These are phyloP conservation scores for Mastomys coucha DNA, from an alignment of 2,113 vertebrate species.

Conservation along the genomic window DNA sequence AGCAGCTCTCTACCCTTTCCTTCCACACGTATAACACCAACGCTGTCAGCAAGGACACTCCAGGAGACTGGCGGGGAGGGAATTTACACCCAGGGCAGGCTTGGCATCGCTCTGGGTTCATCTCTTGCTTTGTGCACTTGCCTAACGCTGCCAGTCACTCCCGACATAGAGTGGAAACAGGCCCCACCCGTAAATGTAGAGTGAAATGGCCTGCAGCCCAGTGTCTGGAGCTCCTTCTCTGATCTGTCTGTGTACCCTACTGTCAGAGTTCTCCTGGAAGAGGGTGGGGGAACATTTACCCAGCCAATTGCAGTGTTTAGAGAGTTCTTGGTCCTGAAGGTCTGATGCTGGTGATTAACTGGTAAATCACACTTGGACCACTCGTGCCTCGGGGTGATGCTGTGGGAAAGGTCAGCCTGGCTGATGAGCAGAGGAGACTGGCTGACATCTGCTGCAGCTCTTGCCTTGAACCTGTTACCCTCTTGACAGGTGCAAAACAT, in stretches of 20 bases:
- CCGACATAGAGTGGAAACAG: neutral
- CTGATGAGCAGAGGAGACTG: fast-evolving
- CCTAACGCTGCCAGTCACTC: neutral
- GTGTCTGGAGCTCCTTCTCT: fast-evolving
- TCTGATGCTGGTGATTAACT: slow-evolving; percentile 47
- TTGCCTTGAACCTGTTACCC: slow-evolving; percentile 54
- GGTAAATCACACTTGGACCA: slow-evolving; percentile 64
- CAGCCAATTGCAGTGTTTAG: neutral
- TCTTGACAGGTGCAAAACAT: slow-evolving; percentile 97
- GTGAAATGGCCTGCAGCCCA: neutral
- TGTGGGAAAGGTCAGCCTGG: slow-evolving; percentile 5
- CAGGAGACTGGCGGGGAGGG: neutral
- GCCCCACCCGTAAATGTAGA: fast-evolving
- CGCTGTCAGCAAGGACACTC: neutral
- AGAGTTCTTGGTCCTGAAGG: neutral
- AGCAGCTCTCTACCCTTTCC: neutral
- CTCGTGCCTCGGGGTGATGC: neutral
- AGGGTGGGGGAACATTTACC: neutral
- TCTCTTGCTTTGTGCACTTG: neutral
- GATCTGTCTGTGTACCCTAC: neutral
- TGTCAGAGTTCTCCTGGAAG: neutral
- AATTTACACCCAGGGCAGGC: neutral
- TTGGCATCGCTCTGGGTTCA: neutral
- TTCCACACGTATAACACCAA: neutral
- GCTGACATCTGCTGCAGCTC: neutral